A percentile compares a stretch with the other conserved stretches of the same genome.
Conservation (phyloP, 1,140 invertebrate species). For the Bacillus rossius region DNA sequence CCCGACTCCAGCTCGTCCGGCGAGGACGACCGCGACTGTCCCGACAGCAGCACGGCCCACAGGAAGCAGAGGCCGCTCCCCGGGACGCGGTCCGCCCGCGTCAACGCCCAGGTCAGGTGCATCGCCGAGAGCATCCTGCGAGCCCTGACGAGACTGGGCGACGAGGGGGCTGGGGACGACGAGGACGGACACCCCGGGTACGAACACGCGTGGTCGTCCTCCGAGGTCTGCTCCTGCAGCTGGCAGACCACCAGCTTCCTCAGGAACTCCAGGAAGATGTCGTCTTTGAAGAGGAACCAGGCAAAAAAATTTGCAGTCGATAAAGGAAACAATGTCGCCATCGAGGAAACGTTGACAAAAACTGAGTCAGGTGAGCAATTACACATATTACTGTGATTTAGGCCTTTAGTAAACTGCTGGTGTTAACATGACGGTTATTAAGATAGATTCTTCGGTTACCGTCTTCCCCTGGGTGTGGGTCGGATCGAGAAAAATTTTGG, state of each 20-base stretch:
- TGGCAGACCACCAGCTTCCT: conserved; percentile 26
- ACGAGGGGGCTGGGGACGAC: background rate
- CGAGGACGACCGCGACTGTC: conserved; percentile 40
- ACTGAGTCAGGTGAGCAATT: no score
- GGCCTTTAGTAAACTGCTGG: no score
- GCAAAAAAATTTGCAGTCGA: background rate
- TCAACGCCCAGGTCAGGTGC: conserved; percentile 27
- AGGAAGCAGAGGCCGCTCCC: background rate
- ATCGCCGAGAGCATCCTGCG: conserved; percentile 26
- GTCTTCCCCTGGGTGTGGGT: no score
- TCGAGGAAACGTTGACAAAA: no score
- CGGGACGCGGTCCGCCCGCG: background rate
- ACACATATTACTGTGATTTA: no score
- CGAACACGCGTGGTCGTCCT: conserved; percentile 45
- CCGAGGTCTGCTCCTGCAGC: conserved; percentile 39
- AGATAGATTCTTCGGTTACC: no score
- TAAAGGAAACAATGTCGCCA: background rate
- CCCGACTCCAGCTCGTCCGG: conserved; percentile 29
- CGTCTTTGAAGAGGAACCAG: conserved; percentile 3
- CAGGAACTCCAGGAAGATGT: conserved; percentile 3
- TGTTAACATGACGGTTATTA: no score
- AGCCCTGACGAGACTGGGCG: conserved; percentile 12
- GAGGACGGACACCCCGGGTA: conserved; percentile 34
- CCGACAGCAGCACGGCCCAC: conserved; percentile 15
- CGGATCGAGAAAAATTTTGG: no score